Evolutionary conservation across 1,140 invertebrate species (phyloP).

Genomic region (Melanaphis sacchari): DNA sequence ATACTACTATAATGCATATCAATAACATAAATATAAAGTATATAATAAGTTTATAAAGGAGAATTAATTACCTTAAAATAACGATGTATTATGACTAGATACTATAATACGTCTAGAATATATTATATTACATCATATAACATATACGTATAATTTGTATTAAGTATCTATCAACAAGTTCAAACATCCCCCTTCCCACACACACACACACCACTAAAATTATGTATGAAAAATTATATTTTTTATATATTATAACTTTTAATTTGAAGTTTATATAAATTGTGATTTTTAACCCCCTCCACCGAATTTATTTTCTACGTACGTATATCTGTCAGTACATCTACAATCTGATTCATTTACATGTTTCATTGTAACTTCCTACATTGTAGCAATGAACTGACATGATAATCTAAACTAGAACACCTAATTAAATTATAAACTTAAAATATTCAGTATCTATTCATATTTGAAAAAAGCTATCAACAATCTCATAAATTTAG

Average conservation of each 20-base stretch:
- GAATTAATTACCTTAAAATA: not conserved
- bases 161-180: not conserved
- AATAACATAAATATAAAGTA: not conserved
- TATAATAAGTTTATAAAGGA: not conserved
- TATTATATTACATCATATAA: too few species aligned
- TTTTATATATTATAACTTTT: not conserved
- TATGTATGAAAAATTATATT: too few species aligned
- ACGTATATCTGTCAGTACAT: not conserved
- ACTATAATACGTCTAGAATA: not conserved
- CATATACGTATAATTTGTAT: too few species aligned
- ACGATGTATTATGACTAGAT: not conserved
- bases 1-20: not conserved
- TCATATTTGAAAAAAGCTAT: not conserved
- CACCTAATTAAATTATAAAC: not conserved
- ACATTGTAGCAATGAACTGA: not conserved
- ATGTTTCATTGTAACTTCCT: not conserved
- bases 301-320: not conserved
- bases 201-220: too few species aligned
- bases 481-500: not conserved
- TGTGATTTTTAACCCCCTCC: not conserved
- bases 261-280: not conserved
- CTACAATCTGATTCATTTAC: not conserved
- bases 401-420: not conserved
- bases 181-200: too few species aligned
- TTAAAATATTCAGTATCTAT: not conserved